Base-by-base conservation (phyloP, 92 coral and sea anemone genomes). In the Diadumene lineata region DNA sequence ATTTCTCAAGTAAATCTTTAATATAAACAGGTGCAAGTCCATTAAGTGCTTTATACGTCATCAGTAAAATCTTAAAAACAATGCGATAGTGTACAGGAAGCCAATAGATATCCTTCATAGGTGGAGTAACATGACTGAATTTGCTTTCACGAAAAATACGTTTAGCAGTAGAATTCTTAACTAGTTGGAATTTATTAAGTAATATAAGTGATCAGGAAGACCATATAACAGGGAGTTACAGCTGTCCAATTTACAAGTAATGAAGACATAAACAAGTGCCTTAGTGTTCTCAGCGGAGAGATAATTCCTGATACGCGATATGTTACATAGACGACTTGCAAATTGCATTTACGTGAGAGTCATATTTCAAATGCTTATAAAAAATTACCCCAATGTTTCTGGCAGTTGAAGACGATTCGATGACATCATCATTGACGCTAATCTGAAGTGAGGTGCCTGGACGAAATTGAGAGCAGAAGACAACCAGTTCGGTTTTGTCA, bases 241-340 rank as follows among this genome's bases (percentile, higher is more conserved):
- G 29, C 21, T 62, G 29, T 62, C 68, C 1, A 62, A 4, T 9
- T 34, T 11, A 62, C 33, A 62, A 6, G 34, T 62, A 23, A 62
- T 34, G 16, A 62, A 62, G 0, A 18, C 68, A n/a, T 62, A 34
- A 26, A 62, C 68, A 25, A 62, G 21, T 4, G 33, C 18, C 68
- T 62, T 62, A 10, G 68, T 26, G 34, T 31, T 25, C 1, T 62
- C 68, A 27, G 10, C 3, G 13, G 33, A 25, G 1, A 62, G 68
- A 27, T 62, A 62, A 25, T 34, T 62, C 29, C 68, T 62, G 1
- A 62, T 27, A 62, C 68, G 68, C 1, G 68, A 62, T 11, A 62
- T 62, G 16, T 62, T 62, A 9, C 68, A 25, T 25, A 62, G 18
- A 62, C 4, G 17, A 11, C 13, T 38, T 38, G 13, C 48, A 38